phyloP scores from a whole-genome alignment of 2,797 vertebrate species.

The Epinephelus coioides region DNA sequence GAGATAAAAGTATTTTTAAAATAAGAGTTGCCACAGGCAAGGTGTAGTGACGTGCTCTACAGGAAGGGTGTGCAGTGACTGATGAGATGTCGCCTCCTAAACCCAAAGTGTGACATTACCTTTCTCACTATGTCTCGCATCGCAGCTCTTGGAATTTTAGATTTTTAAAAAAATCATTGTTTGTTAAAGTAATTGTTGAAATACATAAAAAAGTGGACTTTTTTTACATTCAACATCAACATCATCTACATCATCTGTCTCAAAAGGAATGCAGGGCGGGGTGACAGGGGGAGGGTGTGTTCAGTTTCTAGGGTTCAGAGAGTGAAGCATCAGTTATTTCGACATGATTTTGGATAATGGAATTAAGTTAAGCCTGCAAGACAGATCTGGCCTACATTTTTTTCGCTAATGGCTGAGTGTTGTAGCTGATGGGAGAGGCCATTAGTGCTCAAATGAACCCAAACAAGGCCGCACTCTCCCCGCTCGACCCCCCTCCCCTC shows the following conservation, averaged over 20 bases:
- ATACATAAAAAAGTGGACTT: constrained; percentile 53
- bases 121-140: constrained; percentile 65
- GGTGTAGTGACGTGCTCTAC: constrained; percentile 39
- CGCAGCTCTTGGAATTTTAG: constrained; percentile 61
- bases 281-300: constrained; percentile 25
- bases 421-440: constrained; percentile 13
- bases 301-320: constrained; percentile 32
- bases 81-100: constrained; percentile 65
- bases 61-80: constrained; percentile 59
- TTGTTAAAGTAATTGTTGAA: constrained; percentile 41
- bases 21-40: constrained; percentile 44
- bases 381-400: constrained; percentile 9
- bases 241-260: constrained; percentile 64
- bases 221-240: constrained; percentile 56
- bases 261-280: constrained; percentile 57
- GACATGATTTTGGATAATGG: not conserved
- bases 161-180: constrained; percentile 41
- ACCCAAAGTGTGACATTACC: constrained; percentile 76
- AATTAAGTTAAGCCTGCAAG: no score
- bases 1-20: constrained; percentile 53
- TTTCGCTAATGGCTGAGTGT: not conserved
- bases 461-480: constrained; percentile 22
- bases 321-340: not conserved
- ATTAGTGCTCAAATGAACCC: constrained; percentile 25
- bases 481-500: constrained; percentile 29